phyloP scores from a whole-genome alignment of 2,888 invertebrate species.

The Polydrusus tereticollis region DNA sequence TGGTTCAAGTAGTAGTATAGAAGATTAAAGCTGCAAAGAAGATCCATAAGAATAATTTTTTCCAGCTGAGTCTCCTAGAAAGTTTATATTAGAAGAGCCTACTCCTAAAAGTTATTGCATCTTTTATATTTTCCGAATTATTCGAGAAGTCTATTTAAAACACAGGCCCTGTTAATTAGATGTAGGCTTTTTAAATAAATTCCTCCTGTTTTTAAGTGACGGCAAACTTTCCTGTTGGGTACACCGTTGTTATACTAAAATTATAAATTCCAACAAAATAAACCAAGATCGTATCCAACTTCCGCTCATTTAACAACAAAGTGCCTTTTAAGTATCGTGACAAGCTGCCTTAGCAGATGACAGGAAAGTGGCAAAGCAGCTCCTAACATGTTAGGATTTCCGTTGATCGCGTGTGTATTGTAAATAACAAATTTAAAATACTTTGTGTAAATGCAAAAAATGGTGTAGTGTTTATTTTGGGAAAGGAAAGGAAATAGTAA shows the following conservation, averaged over 20 bases:
- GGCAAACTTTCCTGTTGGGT: background rate
- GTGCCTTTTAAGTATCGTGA: conserved; percentile 31
- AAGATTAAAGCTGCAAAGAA: too few species aligned
- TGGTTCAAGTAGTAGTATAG: too few species aligned
- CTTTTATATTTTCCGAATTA: too few species aligned
- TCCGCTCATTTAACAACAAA: conserved; percentile 35
- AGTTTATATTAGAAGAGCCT: too few species aligned
- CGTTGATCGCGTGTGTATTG: conserved; percentile 27
- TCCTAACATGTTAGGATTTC: conserved; percentile 29
- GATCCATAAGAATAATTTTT: too few species aligned
- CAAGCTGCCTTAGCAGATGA: conserved; percentile 18
- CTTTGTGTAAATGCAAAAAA: conserved; percentile 3
- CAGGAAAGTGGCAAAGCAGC: conserved; percentile 32
- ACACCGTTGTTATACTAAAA: background rate
- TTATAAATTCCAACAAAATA: conserved; percentile 21
- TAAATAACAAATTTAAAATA: conserved; percentile 20
- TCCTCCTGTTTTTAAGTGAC: background rate
- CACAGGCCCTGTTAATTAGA: too few species aligned
- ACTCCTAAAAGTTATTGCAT: too few species aligned
- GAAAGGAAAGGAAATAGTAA: background rate
- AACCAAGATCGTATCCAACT: conserved; percentile 22
- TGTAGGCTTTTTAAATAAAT: background rate
- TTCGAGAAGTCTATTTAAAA: too few species aligned
- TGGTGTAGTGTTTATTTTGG: background rate
- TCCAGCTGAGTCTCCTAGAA: too few species aligned